A percentile compares a stretch with the other conserved stretches of the same genome.
Evolutionary conservation across 2,113 vertebrate genomes (phyloP).

Genomic region (Psilopsiagon aurifrons): DNA sequence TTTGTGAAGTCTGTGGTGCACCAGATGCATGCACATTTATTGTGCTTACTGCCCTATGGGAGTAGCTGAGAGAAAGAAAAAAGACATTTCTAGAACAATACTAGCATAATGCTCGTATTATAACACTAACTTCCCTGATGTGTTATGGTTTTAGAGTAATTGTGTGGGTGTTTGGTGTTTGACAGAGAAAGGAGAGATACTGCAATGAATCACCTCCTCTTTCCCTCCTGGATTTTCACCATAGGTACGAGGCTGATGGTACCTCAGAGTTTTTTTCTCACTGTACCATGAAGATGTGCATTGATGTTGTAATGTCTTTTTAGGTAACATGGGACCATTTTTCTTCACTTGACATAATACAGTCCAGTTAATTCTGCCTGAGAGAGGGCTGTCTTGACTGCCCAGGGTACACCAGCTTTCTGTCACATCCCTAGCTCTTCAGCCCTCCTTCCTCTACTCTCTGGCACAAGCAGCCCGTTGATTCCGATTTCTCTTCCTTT

Average conservation of each 20-base stretch:
- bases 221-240: neutral
- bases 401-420: neutral
- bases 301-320: neutral
- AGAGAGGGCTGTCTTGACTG: neutral
- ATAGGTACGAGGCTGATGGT: neutral
- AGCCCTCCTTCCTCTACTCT: neutral
- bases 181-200: conserved; percentile 34
- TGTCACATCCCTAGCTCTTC: neutral
- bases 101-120: conserved; percentile 3
- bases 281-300: neutral
- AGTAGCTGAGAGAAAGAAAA: conserved; percentile 35
- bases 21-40: conserved; percentile 33
- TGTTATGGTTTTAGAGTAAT: conserved; percentile 22
- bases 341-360: neutral
- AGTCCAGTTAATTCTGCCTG: neutral
- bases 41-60: conserved; percentile 43
- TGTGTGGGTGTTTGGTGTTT: neutral
- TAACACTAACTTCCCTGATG: neutral
- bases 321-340: neutral
- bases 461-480: neutral
- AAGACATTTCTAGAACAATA: conserved; percentile 61
- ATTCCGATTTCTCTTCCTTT: neutral
- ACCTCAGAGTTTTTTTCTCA: neutral
- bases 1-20: conserved; percentile 26
- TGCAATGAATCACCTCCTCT: neutral